These are phyloP conservation scores for Drosophila bocqueti DNA, from an alignment of 1,140 invertebrate species.

Conservation along the genomic window DNA sequence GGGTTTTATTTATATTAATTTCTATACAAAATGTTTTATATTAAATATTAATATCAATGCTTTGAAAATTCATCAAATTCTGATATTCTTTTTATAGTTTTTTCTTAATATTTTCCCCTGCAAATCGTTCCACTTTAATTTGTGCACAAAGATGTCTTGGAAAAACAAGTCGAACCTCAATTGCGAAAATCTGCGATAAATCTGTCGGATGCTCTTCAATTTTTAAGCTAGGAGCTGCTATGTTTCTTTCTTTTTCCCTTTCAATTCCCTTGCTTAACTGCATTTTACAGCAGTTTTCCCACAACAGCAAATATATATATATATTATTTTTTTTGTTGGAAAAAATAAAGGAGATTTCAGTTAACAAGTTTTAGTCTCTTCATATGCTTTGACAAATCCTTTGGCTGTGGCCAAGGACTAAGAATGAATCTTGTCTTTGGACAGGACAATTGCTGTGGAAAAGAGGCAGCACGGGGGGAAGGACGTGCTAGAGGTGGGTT, in stretches of 20 bases:
- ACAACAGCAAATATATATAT: slow-evolving; percentile 10
- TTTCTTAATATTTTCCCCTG: background rate
- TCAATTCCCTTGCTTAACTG: slow-evolving; percentile 8
- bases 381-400: slow-evolving; percentile 60
- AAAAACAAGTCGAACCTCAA: background rate
- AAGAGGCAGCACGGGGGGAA: slow-evolving; percentile 15
- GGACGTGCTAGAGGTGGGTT: slow-evolving; percentile 18
- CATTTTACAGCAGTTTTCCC: slow-evolving; percentile 31
- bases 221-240: slow-evolving; percentile 20
- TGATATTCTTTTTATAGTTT: no score
- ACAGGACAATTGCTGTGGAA: slow-evolving; percentile 34
- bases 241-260: background rate
- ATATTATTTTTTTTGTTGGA: background rate
- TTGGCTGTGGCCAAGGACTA: slow-evolving; percentile 42
- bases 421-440: slow-evolving; percentile 54
- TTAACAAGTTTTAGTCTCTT: slow-evolving; percentile 58
- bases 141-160: background rate
- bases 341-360: slow-evolving; percentile 47
- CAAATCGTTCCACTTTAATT: background rate
- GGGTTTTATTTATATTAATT: background rate
- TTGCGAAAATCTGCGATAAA: slow-evolving; percentile 21
- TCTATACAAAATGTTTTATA: background rate
- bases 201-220: slow-evolving; percentile 31
- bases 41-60: background rate
- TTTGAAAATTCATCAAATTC: background rate